These are phyloP conservation scores for Thymallus thymallus DNA, from an alignment of 2,113 vertebrate species.

Conservation along the genomic window DNA sequence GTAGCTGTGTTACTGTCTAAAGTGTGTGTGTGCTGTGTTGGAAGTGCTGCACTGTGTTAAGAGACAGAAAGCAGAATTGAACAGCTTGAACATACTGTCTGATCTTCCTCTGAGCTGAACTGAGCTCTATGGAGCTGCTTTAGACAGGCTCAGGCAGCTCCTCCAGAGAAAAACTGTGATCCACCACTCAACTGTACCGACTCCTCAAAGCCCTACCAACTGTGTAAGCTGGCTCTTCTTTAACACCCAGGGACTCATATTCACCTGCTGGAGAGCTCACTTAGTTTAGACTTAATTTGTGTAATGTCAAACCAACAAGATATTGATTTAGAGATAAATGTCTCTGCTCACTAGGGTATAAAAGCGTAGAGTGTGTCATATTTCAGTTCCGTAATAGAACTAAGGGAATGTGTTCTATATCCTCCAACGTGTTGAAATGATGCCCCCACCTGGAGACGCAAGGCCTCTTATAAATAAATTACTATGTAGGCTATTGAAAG, in stretches of 20 bases:
- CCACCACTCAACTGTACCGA: neutral
- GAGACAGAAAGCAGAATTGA: slow-evolving; percentile 9
- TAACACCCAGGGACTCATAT: slow-evolving; percentile 24
- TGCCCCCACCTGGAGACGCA: neutral
- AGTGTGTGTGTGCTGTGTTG: slow-evolving; percentile 15
- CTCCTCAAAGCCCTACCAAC: neutral
- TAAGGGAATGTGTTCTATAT: neutral
- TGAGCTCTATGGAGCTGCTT: slow-evolving; percentile 8
- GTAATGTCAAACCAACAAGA: slow-evolving; percentile 7
- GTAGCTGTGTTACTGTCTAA: slow-evolving; percentile 29
- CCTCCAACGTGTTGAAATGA: neutral
- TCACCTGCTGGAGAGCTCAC: slow-evolving; percentile 16
- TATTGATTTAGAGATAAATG: neutral
- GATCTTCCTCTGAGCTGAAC: neutral
- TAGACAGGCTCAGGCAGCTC: neutral
- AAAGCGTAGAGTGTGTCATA: neutral
- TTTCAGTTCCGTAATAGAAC: neutral
- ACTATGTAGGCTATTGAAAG: neutral
- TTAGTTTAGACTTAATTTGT: neutral
- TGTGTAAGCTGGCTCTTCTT: neutral
- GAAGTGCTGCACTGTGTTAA: slow-evolving; percentile 5
- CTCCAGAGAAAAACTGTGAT: neutral
- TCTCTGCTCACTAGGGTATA: neutral
- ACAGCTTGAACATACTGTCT: slow-evolving; percentile 3
- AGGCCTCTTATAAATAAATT: neutral